Percentiles rank a stretch among this genome's conserved stretches.
phyloP scores from a whole-genome alignment of 1,140 invertebrate species.

The Latrodectus geometricus region DNA sequence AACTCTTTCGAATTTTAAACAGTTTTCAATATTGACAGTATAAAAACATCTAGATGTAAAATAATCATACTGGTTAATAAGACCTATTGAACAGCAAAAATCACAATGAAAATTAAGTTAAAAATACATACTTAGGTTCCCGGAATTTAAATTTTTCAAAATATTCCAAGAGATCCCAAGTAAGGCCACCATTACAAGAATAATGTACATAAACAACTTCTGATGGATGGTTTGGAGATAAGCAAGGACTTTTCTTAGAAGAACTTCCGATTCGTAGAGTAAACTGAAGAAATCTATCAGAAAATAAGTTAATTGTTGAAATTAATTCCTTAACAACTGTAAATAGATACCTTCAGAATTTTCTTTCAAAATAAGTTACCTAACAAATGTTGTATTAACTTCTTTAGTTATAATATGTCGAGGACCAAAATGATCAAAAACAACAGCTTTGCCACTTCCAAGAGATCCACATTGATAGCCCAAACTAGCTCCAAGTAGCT shows the following conservation, averaged over 20 bases:
- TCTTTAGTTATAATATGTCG: slow-evolving; percentile 69
- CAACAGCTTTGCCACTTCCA: slow-evolving; percentile 69
- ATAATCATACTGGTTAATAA: no score
- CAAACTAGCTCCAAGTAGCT: slow-evolving; percentile 65
- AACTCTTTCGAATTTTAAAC: no score
- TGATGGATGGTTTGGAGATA: slow-evolving; percentile 67
- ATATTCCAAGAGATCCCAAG: slow-evolving; percentile 68
- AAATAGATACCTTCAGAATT: background rate
- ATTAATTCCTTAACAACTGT: background rate
- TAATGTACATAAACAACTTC: slow-evolving; percentile 70
- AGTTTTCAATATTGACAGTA: no score
- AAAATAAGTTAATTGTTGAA: background rate
- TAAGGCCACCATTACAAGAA: slow-evolving; percentile 70
- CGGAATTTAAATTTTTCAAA: slow-evolving; percentile 66
- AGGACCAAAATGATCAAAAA: slow-evolving; percentile 68
- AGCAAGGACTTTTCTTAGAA: slow-evolving; percentile 68
- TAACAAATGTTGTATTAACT: slow-evolving; percentile 69
- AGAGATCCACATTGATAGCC: slow-evolving; percentile 70
- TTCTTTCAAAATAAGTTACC: slow-evolving; percentile 20
- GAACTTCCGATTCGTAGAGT: slow-evolving; percentile 68
- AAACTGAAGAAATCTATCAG: slow-evolving; percentile 64
- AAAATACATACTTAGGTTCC: slow-evolving; percentile 66
- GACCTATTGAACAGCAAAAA: background rate
- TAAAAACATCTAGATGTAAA: no score
- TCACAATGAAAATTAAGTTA: background rate